Evolutionary conservation across 2,113 vertebrate genomes (phyloP).

Genomic region (Pollimyrus isidori): DNA sequence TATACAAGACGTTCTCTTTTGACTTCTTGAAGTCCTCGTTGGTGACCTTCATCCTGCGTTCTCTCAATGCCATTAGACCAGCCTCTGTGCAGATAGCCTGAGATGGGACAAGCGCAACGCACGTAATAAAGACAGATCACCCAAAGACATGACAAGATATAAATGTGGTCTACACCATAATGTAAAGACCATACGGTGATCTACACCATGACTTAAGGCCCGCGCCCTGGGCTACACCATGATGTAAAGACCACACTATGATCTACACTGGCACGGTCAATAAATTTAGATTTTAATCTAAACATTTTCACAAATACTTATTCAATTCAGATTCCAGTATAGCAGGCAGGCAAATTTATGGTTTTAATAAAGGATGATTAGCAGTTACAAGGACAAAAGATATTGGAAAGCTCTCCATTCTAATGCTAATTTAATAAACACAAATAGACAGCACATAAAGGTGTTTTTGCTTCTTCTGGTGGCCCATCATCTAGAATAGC

Average conservation of each 20-base stretch:
- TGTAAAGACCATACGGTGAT: not conserved
- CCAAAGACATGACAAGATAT: not conserved
- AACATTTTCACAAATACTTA: too few species aligned
- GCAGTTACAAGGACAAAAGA: too few species aligned
- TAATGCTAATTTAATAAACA: too few species aligned
- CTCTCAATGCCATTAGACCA: constrained; percentile 89
- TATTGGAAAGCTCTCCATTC: too few species aligned
- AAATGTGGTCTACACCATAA: not conserved
- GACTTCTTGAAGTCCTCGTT: constrained; percentile 99
- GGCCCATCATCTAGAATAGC: too few species aligned
- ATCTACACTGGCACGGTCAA: not conserved
- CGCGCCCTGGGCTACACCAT: not conserved
- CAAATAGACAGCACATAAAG: too few species aligned
- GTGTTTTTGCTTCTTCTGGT: too few species aligned
- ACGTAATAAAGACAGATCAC: not conserved
- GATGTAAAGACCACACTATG: not conserved
- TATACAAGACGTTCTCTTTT: constrained; percentile 96
- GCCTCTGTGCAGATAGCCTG: constrained; percentile 98
- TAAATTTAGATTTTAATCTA: too few species aligned
- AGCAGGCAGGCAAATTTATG: too few species aligned
- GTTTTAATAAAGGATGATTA: too few species aligned
- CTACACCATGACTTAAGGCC: not conserved
- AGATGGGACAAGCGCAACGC: constrained; percentile 7
- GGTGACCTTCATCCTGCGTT: constrained; percentile 96
- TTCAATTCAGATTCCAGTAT: too few species aligned